Base-by-base conservation (phyloP, 2,797 vertebrate species). In the Falco concolor region DNA sequence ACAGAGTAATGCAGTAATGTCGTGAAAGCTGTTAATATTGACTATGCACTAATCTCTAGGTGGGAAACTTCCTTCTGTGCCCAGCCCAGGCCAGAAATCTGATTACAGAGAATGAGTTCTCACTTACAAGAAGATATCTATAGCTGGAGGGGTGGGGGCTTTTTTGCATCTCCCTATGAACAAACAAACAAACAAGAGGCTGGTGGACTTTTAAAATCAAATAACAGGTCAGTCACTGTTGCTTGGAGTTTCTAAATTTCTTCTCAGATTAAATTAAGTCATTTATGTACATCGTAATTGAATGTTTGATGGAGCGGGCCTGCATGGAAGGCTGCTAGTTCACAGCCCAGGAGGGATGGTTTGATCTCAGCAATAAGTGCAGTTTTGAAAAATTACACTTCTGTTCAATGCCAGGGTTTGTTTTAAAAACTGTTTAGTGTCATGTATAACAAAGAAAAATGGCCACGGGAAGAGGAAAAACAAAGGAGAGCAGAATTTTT, bases 1-100 rank as follows among this genome's bases (percentile, higher is more conserved):
- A 79, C 89, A 84, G 36, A 2, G 2, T 59, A 75, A 54, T 14
- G 50, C 59, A 65, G 63, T 60, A 61, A 76, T 84, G 28, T 91
- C 52, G 56, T 73, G 59, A 91, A 93, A 88, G 40, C 87, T 79
- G 64, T 92, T 88, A 84, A 84, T 91, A 76, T 82, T 94, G 89
- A 92, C 74, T 81, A n/a, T 78, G 47, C 57, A 32, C 47, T 91
- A 49, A 90, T 83, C 60, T 72, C 38, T 74, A 79, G 64, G 70
- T 72, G 75, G 59, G 69, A 93, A 57, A 93, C 93, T 87, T 93
- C 87, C 64, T 84, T 86, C 67, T 74, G 12, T 5, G 15, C 36
- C 20, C 40, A 45, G 68, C 52, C 49, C 85, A 76, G 74, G 81
- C 47, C 53, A 87, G 40, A 42, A 65, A 69, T 10, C 52, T 88